These are phyloP conservation scores for Agapetus fuscipes DNA, from an alignment of 2,888 invertebrate species.

Conservation along the genomic window DNA sequence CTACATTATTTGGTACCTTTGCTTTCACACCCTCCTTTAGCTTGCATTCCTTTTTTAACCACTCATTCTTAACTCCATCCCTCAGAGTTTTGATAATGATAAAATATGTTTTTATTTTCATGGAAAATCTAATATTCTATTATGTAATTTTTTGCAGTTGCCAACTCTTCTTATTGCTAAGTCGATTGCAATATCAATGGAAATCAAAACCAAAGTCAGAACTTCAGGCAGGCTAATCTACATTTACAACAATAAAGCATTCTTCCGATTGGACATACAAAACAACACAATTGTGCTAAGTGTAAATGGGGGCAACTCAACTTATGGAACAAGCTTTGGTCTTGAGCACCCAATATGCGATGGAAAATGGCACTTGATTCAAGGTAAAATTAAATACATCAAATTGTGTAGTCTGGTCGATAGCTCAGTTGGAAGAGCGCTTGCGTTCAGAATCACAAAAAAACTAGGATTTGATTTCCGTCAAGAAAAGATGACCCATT, in stretches of 20 bases:
- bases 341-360: conserved; percentile 75
- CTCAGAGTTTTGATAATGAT: too few relatives aligned
- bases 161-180: conserved; percentile 72
- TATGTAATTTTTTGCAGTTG: conserved; percentile 31
- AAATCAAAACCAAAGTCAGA: conserved; percentile 73
- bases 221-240: conserved; percentile 76
- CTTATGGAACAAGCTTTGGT: conserved; percentile 63
- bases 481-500: too few relatives aligned
- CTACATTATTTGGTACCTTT: too few relatives aligned
- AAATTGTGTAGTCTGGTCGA: too few relatives aligned
- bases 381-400: conserved; percentile 51
- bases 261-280: conserved; percentile 76
- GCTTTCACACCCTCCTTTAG: too few relatives aligned
- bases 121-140: not conserved
- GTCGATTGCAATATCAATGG: conserved; percentile 70
- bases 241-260: conserved; percentile 76
- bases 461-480: too few relatives aligned
- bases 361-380: conserved; percentile 89
- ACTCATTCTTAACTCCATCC: too few relatives aligned
- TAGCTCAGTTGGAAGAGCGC: too few relatives aligned
- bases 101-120: not conserved
- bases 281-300: conserved; percentile 77
- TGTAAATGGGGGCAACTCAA: conserved; percentile 76
- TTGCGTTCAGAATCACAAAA: too few relatives aligned
- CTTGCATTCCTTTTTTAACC: too few relatives aligned